phyloP scores from a whole-genome alignment of 2,797 vertebrate genomes.

The Calcarius lapponicus region DNA sequence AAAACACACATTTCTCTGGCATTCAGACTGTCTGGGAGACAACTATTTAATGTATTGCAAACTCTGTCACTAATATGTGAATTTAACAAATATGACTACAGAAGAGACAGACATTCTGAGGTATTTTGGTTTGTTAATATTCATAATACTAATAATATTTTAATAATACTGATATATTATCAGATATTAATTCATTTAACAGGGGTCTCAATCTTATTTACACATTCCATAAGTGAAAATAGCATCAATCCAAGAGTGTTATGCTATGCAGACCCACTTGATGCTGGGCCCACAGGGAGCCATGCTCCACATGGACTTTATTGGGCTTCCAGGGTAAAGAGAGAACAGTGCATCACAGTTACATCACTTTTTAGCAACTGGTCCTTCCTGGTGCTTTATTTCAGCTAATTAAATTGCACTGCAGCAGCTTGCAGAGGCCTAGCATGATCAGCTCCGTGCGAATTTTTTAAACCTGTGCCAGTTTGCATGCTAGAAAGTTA shows the following conservation, averaged over 20 bases:
- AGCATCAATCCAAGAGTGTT: background rate
- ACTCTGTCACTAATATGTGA: background rate
- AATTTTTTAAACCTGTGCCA: background rate
- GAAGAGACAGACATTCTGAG: background rate
- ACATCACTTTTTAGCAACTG: background rate
- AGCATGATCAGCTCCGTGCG: background rate
- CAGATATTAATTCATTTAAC: background rate
- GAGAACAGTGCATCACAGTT: background rate
- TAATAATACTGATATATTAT: background rate
- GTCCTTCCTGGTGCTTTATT: background rate
- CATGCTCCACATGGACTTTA: background rate
- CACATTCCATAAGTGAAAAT: background rate
- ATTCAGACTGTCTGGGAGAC: conserved; percentile 33
- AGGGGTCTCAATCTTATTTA: background rate
- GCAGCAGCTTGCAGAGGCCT: background rate
- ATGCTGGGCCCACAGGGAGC: background rate
- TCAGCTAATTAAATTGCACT: background rate
- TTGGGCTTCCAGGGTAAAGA: background rate
- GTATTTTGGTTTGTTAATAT: background rate
- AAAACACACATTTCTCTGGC: conserved; percentile 36
- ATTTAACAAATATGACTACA: background rate
- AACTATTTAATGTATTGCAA: conserved; percentile 2
- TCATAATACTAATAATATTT: background rate
- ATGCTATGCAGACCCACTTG: background rate
- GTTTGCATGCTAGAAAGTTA: background rate